Percentiles rank a stretch among this genome's conserved stretches.
Evolutionary conservation across 2,113 vertebrate species (phyloP).

Genomic region (Colinus virginianus): DNA sequence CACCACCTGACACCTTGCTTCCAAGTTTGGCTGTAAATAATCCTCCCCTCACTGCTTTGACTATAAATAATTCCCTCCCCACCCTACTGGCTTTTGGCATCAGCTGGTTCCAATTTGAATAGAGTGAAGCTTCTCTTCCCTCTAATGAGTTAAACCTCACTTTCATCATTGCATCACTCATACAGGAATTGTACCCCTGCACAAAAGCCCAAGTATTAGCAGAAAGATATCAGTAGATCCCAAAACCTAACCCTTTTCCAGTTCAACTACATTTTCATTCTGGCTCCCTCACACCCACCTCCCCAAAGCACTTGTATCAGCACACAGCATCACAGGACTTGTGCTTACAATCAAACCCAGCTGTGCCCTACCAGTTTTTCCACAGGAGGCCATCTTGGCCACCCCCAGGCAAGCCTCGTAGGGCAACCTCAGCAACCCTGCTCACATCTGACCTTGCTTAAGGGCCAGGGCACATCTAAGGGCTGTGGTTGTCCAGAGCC

Average conservation of each 20-base stretch:
- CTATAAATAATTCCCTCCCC: slow-evolving; percentile 55
- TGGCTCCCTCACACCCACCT: neutral
- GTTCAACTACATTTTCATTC: neutral
- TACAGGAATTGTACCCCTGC: neutral
- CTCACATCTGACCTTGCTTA: neutral
- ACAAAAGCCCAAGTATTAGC: neutral
- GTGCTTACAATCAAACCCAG: neutral
- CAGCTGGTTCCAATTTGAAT: slow-evolving; percentile 48
- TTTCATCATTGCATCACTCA: neutral
- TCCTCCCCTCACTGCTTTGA: neutral
- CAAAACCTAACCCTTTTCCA: neutral
- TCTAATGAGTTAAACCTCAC: neutral
- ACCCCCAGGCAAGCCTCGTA: neutral
- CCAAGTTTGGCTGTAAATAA: slow-evolving; percentile 62
- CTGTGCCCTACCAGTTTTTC: neutral
- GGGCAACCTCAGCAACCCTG: neutral
- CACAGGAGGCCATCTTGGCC: rapidly evolving
- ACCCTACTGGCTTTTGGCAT: slow-evolving; percentile 1
- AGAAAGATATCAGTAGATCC: neutral
- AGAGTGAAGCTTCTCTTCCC: neutral
- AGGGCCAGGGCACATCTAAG: neutral
- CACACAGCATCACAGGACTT: neutral
- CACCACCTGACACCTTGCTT: slow-evolving; percentile 18
- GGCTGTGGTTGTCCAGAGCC: neutral
- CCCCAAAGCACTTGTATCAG: neutral